Conservation (phyloP, 2,797 vertebrate genomes). For the Uromys caudimaculatus region DNA sequence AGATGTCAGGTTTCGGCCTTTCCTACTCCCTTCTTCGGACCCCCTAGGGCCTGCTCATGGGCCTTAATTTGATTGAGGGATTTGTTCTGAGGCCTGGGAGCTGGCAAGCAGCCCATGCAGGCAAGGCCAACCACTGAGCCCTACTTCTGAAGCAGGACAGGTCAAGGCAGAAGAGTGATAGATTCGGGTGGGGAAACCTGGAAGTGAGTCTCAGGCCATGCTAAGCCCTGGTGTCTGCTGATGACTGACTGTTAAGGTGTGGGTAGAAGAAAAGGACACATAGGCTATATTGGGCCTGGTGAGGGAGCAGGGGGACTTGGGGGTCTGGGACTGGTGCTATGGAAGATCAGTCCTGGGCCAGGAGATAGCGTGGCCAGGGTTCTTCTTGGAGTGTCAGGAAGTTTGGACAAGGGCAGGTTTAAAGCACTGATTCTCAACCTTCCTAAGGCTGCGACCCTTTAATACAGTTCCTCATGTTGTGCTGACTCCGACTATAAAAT, state of each 20-base stretch:
- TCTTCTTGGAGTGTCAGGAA: neutral
- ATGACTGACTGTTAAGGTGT: neutral
- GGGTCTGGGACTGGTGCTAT: neutral
- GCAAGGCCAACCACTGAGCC: neutral
- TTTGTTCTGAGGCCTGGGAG: neutral
- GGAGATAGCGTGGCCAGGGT: neutral
- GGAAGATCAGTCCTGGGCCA: neutral
- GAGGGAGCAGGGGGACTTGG: neutral
- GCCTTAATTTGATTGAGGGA: slow-evolving; percentile 31
- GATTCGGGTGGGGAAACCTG: rapidly evolving
- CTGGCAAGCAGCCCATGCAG: neutral
- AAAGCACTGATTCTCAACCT: neutral
- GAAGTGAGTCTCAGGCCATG: neutral
- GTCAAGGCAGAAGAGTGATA: neutral
- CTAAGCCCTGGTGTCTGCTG: neutral
- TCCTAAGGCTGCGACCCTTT: neutral
- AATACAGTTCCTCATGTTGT: neutral
- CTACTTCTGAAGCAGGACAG: neutral
- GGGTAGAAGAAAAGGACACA: neutral
- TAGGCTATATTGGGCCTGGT: neutral
- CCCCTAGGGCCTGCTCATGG: neutral
- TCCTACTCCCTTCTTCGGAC: neutral
- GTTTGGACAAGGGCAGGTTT: neutral
- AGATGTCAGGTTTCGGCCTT: neutral
- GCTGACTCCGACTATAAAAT: neutral